Evolutionary conservation across 2,888 invertebrate genomes (phyloP).

Genomic region (Philereme vetulata): DNA sequence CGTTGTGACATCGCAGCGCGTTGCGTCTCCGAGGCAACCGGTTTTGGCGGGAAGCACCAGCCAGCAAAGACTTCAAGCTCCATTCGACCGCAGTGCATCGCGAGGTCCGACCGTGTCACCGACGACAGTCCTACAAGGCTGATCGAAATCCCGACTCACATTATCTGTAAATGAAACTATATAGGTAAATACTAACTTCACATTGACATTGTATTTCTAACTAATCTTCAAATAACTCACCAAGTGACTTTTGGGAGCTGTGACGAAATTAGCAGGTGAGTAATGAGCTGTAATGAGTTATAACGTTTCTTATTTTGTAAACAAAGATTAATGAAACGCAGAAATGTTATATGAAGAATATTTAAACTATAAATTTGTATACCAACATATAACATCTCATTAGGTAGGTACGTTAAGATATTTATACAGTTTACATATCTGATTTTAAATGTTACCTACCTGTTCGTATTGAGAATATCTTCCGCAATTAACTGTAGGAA

Average conservation of each 20-base stretch:
- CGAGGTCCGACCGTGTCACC: constrained; percentile 69
- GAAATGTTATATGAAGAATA: no score
- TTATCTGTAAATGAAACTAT: constrained; percentile 37
- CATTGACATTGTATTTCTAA: constrained; percentile 2
- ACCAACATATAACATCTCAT: no score
- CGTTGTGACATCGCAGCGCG: constrained; percentile 40
- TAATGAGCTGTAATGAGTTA: constrained; percentile 14
- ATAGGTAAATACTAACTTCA: background rate
- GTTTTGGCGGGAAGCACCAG: constrained; percentile 76
- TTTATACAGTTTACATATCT: no score
- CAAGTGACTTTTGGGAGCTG: constrained; percentile 33
- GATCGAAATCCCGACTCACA: constrained; percentile 65
- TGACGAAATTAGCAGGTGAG: constrained; percentile 44
- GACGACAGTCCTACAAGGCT: constrained; percentile 73
- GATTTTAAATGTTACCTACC: no score
- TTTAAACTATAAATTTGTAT: no score
- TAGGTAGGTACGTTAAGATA: no score
- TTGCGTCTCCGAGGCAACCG: constrained; percentile 73
- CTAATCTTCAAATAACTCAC: constrained; percentile 19
- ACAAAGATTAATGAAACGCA: background rate
- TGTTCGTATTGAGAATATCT: no score
- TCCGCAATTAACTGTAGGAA: no score
- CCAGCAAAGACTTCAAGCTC: constrained; percentile 51
- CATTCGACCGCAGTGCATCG: constrained; percentile 82
- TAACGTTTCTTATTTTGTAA: constrained; percentile 15